Base-by-base conservation (phyloP, 1,140 invertebrate genomes). In the Nasonia longicornis region DNA sequence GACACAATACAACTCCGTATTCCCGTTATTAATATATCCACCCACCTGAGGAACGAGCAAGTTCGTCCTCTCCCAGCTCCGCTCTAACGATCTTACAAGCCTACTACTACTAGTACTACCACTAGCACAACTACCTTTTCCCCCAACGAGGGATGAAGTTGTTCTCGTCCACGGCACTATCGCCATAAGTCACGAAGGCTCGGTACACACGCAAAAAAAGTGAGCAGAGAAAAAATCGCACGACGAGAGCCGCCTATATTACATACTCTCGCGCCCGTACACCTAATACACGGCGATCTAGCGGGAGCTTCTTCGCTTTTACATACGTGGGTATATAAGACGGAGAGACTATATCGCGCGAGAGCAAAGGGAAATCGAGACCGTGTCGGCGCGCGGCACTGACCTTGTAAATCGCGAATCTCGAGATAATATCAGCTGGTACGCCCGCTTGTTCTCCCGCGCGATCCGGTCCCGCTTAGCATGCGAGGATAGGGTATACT, bases 361-460 rank as follows among this genome's bases (percentile, higher is more conserved):
- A 26, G 52, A 20, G 52, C 14, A 20, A n/a, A 63, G 79, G n/a
- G 48, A 76, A 71, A 63, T 73, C 70, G 74, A 42, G 26, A 31
- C 38, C 11, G 79, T 31, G 52, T 69, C 79, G 22, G 42, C 45
- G 22, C 73, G 79, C 66, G 73, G 64, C 66, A 71, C 66, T 64
- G 81, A 82, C 77, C 81, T 79, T 82, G 77, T 79, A 79, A 79
- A 79, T 82, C 64, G 71, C 77, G 72, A 82, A 82, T 82, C 81
- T 75, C 76, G 26, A 82, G 72, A 79, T 76, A 75, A 82, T 82
- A 79, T 79, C 77, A 64, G 81, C 66, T 79, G 71, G 66, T 79
- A 78, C 38, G 63, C 74, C 70, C 26, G 75, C 74, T 77, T 77
- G 66, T 64, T 81, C 48, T 11, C 45, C 48, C 31, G 48, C 31